Percentiles rank a stretch among this genome's conserved stretches.
Conservation (phyloP, 2,113 vertebrate genomes). For the Rhinoptilus africanus region DNA sequence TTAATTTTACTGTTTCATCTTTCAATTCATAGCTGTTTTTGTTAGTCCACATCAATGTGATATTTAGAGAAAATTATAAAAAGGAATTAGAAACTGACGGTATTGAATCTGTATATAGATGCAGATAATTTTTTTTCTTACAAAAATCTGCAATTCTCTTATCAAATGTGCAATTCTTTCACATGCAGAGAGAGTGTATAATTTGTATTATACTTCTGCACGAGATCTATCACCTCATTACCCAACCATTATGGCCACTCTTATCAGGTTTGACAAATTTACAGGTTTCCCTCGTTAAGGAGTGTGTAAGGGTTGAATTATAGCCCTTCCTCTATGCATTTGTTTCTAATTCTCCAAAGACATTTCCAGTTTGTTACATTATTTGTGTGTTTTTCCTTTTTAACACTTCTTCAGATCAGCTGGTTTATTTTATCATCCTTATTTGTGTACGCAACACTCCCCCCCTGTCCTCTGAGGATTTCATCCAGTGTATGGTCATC, state of each 20-base stretch:
- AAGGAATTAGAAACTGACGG: background rate
- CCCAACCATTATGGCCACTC: background rate
- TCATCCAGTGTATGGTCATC: background rate
- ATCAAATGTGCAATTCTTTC: background rate
- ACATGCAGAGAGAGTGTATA: background rate
- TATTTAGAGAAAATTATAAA: background rate
- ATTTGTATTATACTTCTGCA: background rate
- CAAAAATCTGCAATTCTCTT: background rate
- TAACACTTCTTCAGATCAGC: background rate
- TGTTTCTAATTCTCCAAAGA: background rate
- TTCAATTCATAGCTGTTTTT: background rate
- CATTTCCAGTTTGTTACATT: background rate
- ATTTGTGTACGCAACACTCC: background rate
- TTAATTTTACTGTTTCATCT: background rate
- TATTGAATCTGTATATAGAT: background rate
- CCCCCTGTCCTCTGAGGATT: background rate
- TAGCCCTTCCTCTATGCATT: background rate
- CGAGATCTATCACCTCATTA: background rate
- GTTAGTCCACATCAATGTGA: background rate
- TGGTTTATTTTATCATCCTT: background rate
- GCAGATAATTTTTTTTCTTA: background rate
- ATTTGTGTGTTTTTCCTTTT: background rate
- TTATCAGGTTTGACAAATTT: background rate
- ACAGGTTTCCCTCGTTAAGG: background rate
- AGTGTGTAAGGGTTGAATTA: background rate